Evolutionary conservation across 2,888 invertebrate species (phyloP).

Genomic region (Drosophila lacicola): DNA sequence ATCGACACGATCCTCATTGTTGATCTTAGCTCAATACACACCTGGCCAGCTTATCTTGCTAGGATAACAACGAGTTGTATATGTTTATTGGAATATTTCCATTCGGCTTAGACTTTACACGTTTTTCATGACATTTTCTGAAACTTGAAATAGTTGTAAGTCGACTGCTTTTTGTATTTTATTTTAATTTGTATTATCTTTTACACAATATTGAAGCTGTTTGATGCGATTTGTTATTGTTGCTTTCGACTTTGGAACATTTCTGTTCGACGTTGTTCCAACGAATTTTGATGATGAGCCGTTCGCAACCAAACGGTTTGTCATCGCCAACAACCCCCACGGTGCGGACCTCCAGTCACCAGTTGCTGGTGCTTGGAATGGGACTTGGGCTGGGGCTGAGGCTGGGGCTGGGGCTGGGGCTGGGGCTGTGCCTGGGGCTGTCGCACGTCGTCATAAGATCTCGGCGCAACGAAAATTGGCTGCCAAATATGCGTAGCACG

Average conservation of each 20-base stretch:
- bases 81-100: background rate
- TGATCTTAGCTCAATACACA: too few relatives aligned
- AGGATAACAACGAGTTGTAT: background rate
- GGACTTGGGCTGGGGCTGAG: background rate
- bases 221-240: constrained; percentile 29
- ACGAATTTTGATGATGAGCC: constrained; percentile 36
- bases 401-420: background rate
- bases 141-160: constrained; percentile 19
- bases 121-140: background rate
- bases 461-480: constrained; percentile 28
- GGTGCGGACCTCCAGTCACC: background rate
- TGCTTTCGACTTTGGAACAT: constrained; percentile 36
- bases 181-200: constrained; percentile 3
- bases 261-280: constrained; percentile 45
- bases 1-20: too few relatives aligned
- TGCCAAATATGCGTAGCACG: constrained; percentile 66
- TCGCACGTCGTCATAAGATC: constrained; percentile 64
- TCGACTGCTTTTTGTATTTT: constrained; percentile 1
- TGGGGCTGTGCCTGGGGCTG: constrained; percentile 15
- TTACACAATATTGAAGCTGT: constrained; percentile 9
- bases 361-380: constrained; percentile 5
- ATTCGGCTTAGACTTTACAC: background rate
- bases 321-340: constrained; percentile 42
- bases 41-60: background rate
- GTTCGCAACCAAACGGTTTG: constrained; percentile 43